phyloP scores from a whole-genome alignment of 2,113 vertebrate genomes.

The Apaloderma vittatum region DNA sequence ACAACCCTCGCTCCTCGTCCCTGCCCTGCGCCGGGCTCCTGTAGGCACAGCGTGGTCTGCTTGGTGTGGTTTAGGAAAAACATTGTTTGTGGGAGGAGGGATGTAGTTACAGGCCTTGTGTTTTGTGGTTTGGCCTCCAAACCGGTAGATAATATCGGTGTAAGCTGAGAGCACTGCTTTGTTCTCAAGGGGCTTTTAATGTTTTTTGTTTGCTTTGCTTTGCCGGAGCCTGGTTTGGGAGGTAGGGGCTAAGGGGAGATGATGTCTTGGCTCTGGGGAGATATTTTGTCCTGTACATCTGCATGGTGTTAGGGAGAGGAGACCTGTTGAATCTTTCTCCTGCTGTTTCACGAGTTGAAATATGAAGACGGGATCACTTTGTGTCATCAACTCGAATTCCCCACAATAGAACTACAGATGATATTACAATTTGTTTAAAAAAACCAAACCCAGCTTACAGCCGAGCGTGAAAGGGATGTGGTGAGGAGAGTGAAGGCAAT shows the following conservation, averaged over 20 bases:
- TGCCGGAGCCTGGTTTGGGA: not conserved
- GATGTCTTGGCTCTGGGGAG: not conserved
- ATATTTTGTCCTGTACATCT: not conserved
- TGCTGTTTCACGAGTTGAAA: not conserved
- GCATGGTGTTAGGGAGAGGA: not conserved
- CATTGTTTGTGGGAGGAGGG: not conserved
- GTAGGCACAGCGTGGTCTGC: not conserved
- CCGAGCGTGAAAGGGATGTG: not conserved
- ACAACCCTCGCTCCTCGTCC: not conserved
- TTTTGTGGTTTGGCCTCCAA: slow-evolving; percentile 21
- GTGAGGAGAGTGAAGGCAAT: not conserved
- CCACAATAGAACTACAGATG: not conserved
- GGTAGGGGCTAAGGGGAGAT: not conserved
- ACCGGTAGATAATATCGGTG: not conserved
- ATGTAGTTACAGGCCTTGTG: not conserved
- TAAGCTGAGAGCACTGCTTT: not conserved
- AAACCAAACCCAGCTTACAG: not conserved
- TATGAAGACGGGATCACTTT: not conserved
- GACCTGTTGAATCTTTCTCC: not conserved
- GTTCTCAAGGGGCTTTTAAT: not conserved
- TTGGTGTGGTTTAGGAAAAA: not conserved
- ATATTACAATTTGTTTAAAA: not conserved
- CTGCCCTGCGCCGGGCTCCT: accelerated
- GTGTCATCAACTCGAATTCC: not conserved
- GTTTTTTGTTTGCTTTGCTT: not conserved